Percentiles rank a stretch among this genome's conserved stretches.
phyloP scores from a whole-genome alignment of 2,113 vertebrate species.

The Thunnus maccoyii region DNA sequence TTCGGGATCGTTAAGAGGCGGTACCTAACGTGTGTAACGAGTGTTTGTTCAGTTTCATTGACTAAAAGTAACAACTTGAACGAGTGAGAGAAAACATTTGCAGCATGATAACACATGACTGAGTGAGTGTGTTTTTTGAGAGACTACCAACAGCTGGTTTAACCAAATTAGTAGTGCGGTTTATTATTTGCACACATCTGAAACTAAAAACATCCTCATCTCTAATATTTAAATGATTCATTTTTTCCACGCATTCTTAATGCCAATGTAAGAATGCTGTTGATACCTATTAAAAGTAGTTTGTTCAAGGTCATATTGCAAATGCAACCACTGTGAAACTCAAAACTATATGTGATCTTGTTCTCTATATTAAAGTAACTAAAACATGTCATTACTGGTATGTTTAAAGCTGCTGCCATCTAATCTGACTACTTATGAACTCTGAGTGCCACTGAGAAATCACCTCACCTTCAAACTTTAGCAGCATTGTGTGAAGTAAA shows the following conservation, averaged over 20 bases:
- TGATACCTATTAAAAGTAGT: too few relatives aligned
- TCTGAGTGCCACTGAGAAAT: background rate
- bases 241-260: background rate
- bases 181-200: conserved; percentile 27
- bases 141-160: background rate
- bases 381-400: too few relatives aligned
- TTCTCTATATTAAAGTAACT: too few relatives aligned
- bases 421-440: background rate
- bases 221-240: background rate
- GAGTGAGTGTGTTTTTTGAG: background rate
- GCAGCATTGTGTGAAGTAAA: background rate
- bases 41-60: conserved; percentile 13
- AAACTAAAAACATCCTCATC: conserved; percentile 12
- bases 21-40: background rate
- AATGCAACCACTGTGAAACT: too few relatives aligned
- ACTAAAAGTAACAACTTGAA: background rate
- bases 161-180: conserved; percentile 13
- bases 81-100: conserved; percentile 43
- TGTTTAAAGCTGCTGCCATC: too few relatives aligned
- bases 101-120: conserved; percentile 34
- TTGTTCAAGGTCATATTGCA: too few relatives aligned
- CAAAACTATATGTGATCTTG: too few relatives aligned
- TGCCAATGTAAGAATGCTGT: too few relatives aligned
- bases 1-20: background rate
- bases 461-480: background rate